Percentiles rank a stretch among this genome's conserved stretches.
phyloP scores from a whole-genome alignment of 2,797 vertebrate species.

The Leptatherina wallacei region DNA sequence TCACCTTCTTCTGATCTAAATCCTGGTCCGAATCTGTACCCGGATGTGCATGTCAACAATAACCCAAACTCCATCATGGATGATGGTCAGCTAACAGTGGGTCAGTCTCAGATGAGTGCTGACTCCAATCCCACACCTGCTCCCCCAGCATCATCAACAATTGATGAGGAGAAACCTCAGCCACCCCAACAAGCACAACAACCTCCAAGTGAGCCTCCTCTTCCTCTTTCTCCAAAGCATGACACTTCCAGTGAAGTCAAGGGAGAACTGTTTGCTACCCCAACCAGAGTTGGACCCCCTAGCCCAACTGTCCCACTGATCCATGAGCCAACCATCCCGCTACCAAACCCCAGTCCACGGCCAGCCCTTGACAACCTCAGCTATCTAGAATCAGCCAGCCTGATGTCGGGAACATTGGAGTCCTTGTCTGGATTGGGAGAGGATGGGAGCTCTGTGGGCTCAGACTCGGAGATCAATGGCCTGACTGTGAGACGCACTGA shows the following conservation, averaged over 20 bases:
- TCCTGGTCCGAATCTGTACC: constrained; percentile 76
- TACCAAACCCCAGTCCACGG: constrained; percentile 46
- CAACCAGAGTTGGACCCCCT: constrained; percentile 54
- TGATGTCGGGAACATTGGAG: constrained; percentile 92
- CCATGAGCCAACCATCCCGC: constrained; percentile 68
- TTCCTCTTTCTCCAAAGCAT: constrained; percentile 53
- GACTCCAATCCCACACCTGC: constrained; percentile 46
- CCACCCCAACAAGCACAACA: constrained; percentile 55
- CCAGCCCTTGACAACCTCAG: constrained; percentile 88
- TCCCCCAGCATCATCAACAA: constrained; percentile 15
- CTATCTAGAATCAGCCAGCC: constrained; percentile 91
- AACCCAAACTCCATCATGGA: constrained; percentile 61
- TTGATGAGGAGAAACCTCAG: constrained; percentile 51
- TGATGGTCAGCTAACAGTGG: constrained; percentile 19
- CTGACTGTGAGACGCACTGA: constrained; percentile 86
- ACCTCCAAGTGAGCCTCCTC: constrained; percentile 33
- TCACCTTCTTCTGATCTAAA: constrained; percentile 63
- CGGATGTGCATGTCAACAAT: constrained; percentile 69
- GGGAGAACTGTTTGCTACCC: constrained; percentile 52
- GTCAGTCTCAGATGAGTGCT: constrained; percentile 46
- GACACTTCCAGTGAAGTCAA: constrained; percentile 21
- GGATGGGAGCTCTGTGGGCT: constrained; percentile 90
- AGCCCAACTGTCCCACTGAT: constrained; percentile 75
- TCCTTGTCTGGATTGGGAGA: constrained; percentile 88
- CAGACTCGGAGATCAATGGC: constrained; percentile 91